These are phyloP conservation scores for Hiodon alosoides DNA, from an alignment of 2,113 vertebrate species.

Conservation along the genomic window DNA sequence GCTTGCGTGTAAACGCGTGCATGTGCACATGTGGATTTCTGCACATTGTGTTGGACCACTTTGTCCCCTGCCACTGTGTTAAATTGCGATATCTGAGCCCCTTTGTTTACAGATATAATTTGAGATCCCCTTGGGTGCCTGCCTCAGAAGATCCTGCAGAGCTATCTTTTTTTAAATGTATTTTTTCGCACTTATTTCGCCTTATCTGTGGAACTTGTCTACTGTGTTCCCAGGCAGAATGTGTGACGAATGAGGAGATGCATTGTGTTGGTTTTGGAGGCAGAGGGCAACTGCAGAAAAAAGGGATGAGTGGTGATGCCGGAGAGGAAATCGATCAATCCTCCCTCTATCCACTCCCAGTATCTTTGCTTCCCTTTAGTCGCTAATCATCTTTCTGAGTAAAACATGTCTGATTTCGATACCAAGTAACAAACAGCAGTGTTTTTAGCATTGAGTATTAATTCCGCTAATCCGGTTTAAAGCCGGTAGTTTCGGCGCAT, in stretches of 20 bases:
- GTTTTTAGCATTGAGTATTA: neutral
- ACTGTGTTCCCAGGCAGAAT: neutral
- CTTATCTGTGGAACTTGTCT: constrained; percentile 1
- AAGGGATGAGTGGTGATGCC: neutral
- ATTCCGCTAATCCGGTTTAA: neutral
- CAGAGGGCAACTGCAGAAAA: constrained; percentile 20
- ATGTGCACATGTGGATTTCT: constrained; percentile 1
- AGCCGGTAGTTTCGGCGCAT: neutral
- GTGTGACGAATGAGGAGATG: neutral
- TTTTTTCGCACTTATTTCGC: constrained; percentile 12
- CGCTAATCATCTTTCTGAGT: neutral
- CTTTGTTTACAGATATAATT: constrained; percentile 8
- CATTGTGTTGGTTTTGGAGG: constrained; percentile 10
- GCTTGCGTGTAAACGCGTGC: constrained; percentile 1
- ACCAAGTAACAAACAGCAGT: neutral
- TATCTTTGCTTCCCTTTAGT: neutral
- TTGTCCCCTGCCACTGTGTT: neutral
- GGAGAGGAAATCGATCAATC: constrained; percentile 7
- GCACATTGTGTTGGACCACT: constrained; percentile 10
- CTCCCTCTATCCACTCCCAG: neutral
- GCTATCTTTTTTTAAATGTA: neutral
- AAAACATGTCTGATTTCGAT: neutral
- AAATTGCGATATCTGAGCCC: constrained; percentile 10
- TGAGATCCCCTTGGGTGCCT: neutral
- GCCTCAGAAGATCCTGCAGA: neutral